phyloP scores from a whole-genome alignment of 2,888 invertebrate species.

The Mesorhabditis spiculigera region DNA sequence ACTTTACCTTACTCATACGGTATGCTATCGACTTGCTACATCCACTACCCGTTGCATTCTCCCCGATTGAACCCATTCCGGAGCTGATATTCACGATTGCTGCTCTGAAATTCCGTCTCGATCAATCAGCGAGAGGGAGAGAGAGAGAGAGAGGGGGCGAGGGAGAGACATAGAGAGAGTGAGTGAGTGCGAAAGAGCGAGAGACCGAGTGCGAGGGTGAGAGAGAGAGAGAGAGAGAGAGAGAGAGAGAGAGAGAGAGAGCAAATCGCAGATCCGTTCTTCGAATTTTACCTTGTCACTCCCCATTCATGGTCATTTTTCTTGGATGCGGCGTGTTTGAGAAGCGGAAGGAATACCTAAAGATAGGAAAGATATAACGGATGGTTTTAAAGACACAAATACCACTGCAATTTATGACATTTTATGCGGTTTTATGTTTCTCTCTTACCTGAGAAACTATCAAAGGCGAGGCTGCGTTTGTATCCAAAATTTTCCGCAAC shows the following conservation, averaged over 20 bases:
- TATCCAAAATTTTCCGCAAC: slow-evolving; percentile 4
- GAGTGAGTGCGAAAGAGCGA: too few species aligned
- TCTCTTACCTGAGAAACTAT: neutral
- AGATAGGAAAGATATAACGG: neutral
- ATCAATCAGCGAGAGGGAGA: too few species aligned
- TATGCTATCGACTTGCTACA: neutral
- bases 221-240: too few species aligned
- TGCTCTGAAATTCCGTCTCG: too few species aligned
- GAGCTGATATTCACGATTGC: neutral
- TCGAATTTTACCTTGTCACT: neutral
- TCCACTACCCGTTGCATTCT: neutral
- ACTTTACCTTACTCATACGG: neutral
- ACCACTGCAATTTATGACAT: neutral
- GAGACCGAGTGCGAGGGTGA: too few species aligned
- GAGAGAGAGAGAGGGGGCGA: too few species aligned
- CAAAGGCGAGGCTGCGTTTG: slow-evolving; percentile 1
- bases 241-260: too few species aligned
- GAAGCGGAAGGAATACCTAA: slow-evolving; percentile 1
- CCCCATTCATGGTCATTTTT: neutral
- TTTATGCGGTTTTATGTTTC: neutral
- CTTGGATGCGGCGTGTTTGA: neutral
- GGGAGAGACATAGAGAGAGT: too few species aligned
- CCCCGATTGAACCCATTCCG: neutral
- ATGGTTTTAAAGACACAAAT: too few species aligned
- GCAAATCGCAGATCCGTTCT: too few species aligned